Percentiles rank a stretch among this genome's conserved stretches.
Evolutionary conservation across 2,888 invertebrate species (phyloP).

Genomic region (Ametastegia equiseti): DNA sequence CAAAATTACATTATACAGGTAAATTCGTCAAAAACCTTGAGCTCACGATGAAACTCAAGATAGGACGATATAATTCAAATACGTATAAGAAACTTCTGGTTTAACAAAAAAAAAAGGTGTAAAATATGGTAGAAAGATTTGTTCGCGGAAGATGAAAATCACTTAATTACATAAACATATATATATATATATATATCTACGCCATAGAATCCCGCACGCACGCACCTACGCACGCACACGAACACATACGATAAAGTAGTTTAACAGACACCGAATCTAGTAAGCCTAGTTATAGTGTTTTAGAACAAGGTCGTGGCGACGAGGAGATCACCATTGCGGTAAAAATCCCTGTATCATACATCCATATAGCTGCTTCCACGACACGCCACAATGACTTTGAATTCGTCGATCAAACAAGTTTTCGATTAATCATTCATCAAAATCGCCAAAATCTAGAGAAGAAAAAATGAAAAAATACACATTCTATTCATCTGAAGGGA

Average conservation of each 20-base stretch:
- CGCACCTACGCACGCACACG: background rate
- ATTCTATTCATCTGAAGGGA: background rate
- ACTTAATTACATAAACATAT: slow-evolving; percentile 37
- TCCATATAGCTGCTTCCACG: no score
- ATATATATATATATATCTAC: no score
- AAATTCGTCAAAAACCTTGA: slow-evolving; percentile 14
- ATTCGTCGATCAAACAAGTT: no score
- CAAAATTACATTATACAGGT: no score
- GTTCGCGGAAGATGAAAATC: background rate
- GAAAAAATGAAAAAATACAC: no score
- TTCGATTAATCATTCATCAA: background rate
- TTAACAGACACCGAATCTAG: slow-evolving; percentile 32
- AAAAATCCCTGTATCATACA: background rate
- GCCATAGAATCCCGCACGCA: no score
- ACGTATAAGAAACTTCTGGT: background rate
- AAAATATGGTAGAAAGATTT: background rate
- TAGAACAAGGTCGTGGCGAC: slow-evolving; percentile 43
- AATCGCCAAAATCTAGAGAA: no score
- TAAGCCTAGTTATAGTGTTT: slow-evolving; percentile 17
- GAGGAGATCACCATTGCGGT: slow-evolving; percentile 22
- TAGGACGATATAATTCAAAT: background rate
- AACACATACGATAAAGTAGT: slow-evolving; percentile 33
- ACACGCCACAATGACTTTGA: no score
- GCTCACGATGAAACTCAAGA: no score
- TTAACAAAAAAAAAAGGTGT: background rate